phyloP scores from a whole-genome alignment of 30 jellyfish, hydroid and myxozoan species.

The Phacellophora camtschatica region DNA sequence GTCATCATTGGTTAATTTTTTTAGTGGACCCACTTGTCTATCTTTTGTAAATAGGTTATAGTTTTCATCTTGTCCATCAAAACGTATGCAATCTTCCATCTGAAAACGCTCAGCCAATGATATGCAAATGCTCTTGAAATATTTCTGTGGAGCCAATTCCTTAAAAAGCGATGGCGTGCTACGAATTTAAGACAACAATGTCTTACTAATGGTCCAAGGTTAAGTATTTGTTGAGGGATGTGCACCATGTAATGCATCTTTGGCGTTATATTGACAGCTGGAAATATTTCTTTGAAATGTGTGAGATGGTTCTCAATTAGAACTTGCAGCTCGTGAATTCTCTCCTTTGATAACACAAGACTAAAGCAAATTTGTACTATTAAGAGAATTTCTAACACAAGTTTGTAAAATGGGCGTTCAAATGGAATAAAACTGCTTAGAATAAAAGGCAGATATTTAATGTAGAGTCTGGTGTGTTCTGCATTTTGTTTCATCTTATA shows the following conservation, averaged over 20 bases:
- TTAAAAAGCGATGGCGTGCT: slow-evolving; percentile 6
- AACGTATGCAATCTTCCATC: neutral
- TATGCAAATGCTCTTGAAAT: neutral
- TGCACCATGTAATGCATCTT: slow-evolving; percentile 33
- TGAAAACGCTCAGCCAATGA: neutral
- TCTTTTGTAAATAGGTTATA: neutral
- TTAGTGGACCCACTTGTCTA: neutral
- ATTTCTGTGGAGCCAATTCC: slow-evolving; percentile 3
- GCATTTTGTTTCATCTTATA: slow-evolving; percentile 22
- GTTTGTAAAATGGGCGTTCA: neutral
- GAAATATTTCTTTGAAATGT: neutral
- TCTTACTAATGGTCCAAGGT: slow-evolving; percentile 15
- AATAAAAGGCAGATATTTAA: neutral
- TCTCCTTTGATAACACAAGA: neutral
- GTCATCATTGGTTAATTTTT: neutral
- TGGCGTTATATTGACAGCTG: neutral
- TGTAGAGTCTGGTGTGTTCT: neutral
- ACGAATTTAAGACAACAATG: slow-evolving; percentile 5
- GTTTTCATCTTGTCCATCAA: neutral
- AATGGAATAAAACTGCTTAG: neutral
- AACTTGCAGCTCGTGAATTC: neutral
- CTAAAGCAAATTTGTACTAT: neutral
- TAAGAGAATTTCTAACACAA: neutral
- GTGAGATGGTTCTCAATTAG: neutral
- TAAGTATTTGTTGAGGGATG: neutral